Evolutionary conservation across 2,797 vertebrate genomes (phyloP).

Genomic region (Hippopotamyrus pictus): DNA sequence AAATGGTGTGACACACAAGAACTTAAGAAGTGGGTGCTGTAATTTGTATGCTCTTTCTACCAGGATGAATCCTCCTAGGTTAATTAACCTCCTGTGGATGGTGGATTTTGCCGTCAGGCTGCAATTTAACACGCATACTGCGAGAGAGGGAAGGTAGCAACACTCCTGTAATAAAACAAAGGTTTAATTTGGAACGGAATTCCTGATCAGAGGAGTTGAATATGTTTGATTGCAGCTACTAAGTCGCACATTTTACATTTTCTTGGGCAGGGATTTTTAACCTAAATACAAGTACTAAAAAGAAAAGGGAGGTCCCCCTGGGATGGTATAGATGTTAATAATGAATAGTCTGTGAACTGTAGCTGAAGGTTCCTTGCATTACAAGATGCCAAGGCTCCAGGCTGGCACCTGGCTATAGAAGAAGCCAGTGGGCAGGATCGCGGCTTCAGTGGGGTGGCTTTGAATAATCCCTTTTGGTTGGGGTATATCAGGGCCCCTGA

Average conservation of each 20-base stretch:
- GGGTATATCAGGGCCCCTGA: background rate
- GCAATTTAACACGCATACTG: background rate
- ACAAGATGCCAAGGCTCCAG: background rate
- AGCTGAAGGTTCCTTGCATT: background rate
- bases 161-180: background rate
- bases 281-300: background rate
- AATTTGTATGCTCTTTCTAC: background rate
- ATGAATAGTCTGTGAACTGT: background rate
- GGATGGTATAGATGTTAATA: background rate
- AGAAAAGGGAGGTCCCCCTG: background rate
- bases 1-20: background rate
- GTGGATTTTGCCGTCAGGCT: background rate
- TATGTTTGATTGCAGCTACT: background rate
- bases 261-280: background rate
- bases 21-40: background rate
- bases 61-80: background rate
- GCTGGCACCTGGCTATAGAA: background rate
- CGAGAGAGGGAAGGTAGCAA: background rate
- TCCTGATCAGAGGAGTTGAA: background rate
- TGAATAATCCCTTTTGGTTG: background rate
- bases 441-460: conserved; percentile 4
- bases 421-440: background rate
- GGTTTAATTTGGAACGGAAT: background rate
- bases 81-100: conserved; percentile 14
- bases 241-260: background rate